Evolutionary conservation across 2,888 invertebrate species (phyloP).

Genomic region (Zhengitettix transpicula): DNA sequence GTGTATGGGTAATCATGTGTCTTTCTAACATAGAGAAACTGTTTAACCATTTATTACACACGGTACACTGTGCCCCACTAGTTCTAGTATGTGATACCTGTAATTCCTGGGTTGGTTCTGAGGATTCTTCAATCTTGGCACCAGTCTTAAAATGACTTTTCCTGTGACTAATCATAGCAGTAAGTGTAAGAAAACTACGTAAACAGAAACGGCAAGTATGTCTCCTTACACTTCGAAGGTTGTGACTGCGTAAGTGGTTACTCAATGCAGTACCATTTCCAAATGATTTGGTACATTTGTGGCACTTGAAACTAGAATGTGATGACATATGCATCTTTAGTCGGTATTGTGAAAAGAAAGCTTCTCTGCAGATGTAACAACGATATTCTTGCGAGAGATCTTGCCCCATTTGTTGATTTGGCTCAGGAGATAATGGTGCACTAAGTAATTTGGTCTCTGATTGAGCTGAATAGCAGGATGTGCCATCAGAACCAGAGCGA

Average conservation of each 20-base stretch:
- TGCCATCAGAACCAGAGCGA: not conserved
- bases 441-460: not conserved
- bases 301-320: conserved; percentile 1
- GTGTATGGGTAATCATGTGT: conserved; percentile 7
- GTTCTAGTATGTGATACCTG: no score
- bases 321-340: conserved; percentile 1
- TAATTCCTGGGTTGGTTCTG: no score
- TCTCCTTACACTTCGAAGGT: not conserved
- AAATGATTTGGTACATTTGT: conserved; percentile 5
- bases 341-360: not conserved
- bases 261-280: conserved; percentile 5
- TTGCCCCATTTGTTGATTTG: not conserved
- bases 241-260: conserved; percentile 7
- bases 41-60: conserved; percentile 4
- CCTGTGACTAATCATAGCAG: not conserved
- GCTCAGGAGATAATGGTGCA: not conserved
- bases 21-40: conserved; percentile 3
- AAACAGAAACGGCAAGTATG: not conserved
- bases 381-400: not conserved
- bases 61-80: not conserved
- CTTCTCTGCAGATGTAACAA: conserved; percentile 4
- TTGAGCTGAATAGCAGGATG: no score
- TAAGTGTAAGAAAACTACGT: not conserved
- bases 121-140: no score
- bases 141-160: not conserved